These are phyloP conservation scores for Sesamia nonagrioides DNA, from an alignment of 1,140 invertebrate genomes.

Conservation along the genomic window DNA sequence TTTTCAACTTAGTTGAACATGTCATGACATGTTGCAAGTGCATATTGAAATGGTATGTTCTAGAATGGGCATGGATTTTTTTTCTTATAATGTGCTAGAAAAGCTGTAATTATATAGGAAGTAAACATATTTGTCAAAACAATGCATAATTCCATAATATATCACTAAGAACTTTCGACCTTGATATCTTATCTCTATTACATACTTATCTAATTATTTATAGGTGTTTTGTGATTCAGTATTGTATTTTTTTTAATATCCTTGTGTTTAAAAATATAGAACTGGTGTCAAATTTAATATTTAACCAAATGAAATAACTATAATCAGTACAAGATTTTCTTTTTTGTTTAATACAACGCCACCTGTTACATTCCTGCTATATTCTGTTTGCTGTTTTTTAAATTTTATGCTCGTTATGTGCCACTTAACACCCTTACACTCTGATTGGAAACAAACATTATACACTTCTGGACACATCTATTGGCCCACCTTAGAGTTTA, in stretches of 20 bases:
- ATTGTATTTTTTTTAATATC: not conserved
- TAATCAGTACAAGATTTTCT: too few species aligned
- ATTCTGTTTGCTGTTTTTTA: too few species aligned
- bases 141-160: not conserved
- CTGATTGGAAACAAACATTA: too few species aligned
- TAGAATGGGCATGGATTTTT: conserved; percentile 6
- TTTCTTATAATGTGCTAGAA: not conserved
- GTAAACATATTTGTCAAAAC: conserved; percentile 25
- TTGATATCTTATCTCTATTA: conserved; percentile 34
- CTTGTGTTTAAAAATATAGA: not conserved
- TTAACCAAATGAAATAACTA: too few species aligned
- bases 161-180: conserved; percentile 46
- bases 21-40: conserved; percentile 26
- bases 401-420: too few species aligned
- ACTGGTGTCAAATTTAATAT: too few species aligned
- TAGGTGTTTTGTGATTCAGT: not conserved
- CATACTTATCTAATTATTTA: conserved; percentile 15
- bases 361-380: too few species aligned
- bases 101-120: not conserved
- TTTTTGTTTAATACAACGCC: too few species aligned
- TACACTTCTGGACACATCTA: too few species aligned
- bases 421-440: too few species aligned
- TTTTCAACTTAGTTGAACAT: conserved; percentile 11
- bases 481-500: too few species aligned
- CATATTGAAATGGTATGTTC: not conserved